These are phyloP conservation scores for Anastatus disparis DNA, from an alignment of 1,140 invertebrate species.

Conservation along the genomic window DNA sequence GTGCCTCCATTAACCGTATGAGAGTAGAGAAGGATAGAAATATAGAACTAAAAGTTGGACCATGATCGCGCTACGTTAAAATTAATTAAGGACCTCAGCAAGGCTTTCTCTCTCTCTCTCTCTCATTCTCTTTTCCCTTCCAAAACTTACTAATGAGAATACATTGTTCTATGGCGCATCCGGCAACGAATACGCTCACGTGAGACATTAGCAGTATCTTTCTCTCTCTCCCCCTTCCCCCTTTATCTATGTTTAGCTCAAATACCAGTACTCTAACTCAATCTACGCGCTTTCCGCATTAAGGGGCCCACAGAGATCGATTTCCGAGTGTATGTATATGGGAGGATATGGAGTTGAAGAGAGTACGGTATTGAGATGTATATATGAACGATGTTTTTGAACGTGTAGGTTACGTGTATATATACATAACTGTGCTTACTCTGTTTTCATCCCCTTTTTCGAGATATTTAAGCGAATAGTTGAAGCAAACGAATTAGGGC, in stretches of 20 bases:
- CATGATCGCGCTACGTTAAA: slow-evolving; percentile 39
- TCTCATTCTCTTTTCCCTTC: no score
- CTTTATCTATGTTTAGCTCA: background rate
- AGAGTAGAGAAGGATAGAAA: background rate
- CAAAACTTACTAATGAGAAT: slow-evolving; percentile 45
- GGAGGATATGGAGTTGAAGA: no score
- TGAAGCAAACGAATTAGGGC: background rate
- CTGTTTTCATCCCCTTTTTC: no score
- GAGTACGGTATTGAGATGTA: no score
- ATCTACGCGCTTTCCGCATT: slow-evolving; percentile 6
- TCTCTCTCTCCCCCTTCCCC: slow-evolving; percentile 8
- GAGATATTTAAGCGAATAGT: background rate
- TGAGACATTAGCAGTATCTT: slow-evolving; percentile 12
- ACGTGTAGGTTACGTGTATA: no score
- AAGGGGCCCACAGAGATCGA: slow-evolving; percentile 13
- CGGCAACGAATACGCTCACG: background rate
- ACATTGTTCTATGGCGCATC: slow-evolving; percentile 29
- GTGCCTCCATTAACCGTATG: slow-evolving; percentile 2
- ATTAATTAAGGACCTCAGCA: slow-evolving; percentile 37
- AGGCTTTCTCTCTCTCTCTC: no score
- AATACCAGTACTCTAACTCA: slow-evolving; percentile 11
- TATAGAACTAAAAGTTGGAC: slow-evolving; percentile 37
- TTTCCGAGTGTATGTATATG: slow-evolving; percentile 9
- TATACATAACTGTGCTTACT: no score
- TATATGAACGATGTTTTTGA: no score